Base-by-base conservation (phyloP, 2,797 vertebrate genomes). In the Bradypodion pumilum region DNA sequence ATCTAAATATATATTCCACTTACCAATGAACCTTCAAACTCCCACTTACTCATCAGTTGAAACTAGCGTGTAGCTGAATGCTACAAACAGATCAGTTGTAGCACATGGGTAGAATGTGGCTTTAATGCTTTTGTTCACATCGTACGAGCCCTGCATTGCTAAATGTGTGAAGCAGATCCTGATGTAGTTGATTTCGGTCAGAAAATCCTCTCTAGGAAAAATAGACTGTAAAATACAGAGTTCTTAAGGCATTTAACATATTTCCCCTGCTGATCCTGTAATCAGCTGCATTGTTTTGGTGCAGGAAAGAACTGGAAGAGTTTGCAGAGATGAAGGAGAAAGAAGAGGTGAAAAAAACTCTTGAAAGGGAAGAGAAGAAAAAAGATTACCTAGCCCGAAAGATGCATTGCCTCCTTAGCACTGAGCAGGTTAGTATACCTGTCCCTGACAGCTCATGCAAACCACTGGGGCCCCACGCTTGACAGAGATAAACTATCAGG, bases 391-490 rank as follows among this genome's bases (percentile, higher is more conserved):
- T 95, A 94, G 97, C 98, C 80, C 96, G 95, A 82, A 97, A 96
- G 94, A 96, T 95, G 93, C 99, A 99, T 95, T 97, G 98, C 95
- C 97, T 99, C 85, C 94, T 99, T 94, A 99, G 98, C 95, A 99
- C 98, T 8, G 91, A 96, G 85, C 97, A 98, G 97, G 98, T 99
- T 82, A 92, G 96, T 96, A 59, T 88, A 92, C 93, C 90, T 91
- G 89, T 92, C 87, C 91, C 94, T 95, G 95, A 95, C 95, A 96
- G 95, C 95, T 94, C 91, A 85, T 66, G 79, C 74, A 90, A 92
- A 90, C 95, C 92, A 88, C 95, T 89, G 87, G 92, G 93, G 94
- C 86, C 91, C 77, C 74, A 65, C 80, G 88, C 85, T 93, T 95
- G 95, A 96, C 96, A 96, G 92, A 96, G 96, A 96, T 93, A 95